Evolutionary conservation across 2,888 invertebrate genomes (phyloP).

Genomic region (Mesochorus sp.): DNA sequence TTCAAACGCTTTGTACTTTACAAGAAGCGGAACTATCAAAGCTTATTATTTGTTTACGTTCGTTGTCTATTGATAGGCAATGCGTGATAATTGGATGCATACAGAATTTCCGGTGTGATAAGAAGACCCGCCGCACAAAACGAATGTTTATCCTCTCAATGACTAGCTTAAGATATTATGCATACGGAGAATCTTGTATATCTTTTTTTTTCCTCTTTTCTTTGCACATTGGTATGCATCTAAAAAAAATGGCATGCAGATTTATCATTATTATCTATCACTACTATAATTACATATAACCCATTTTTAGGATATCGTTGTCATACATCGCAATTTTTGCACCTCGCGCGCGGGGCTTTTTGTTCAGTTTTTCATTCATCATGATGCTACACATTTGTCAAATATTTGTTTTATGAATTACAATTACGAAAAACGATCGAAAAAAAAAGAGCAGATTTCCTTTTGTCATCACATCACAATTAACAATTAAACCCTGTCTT

Average conservation of each 20-base stretch:
- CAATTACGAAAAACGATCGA: background rate
- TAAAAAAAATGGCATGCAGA: slow-evolving; percentile 61
- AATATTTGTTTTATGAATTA: background rate
- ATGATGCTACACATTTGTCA: slow-evolving; percentile 2
- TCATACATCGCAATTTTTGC: slow-evolving; percentile 18
- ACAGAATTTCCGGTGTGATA: slow-evolving; percentile 1
- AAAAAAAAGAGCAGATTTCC: background rate
- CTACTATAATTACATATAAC: background rate
- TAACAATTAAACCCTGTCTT: slow-evolving; percentile 38
- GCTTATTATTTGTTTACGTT: too few species aligned
- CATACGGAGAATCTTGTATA: slow-evolving; percentile 70
- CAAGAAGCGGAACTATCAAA: too few species aligned
- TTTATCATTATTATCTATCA: slow-evolving; percentile 39
- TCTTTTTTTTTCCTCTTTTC: slow-evolving; percentile 33
- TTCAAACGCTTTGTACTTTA: too few species aligned
- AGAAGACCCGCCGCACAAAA: slow-evolving; percentile 70
- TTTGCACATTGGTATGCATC: slow-evolving; percentile 51
- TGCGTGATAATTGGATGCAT: background rate
- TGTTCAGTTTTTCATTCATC: background rate
- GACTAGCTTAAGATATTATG: slow-evolving; percentile 79
- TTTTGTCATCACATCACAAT: background rate
- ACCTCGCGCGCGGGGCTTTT: background rate
- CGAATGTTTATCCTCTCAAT: slow-evolving; percentile 72
- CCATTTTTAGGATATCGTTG: slow-evolving; percentile 29
- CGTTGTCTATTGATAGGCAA: slow-evolving; percentile 12